Evolutionary conservation across 1,140 invertebrate species (phyloP).

Genomic region (Drosophila ogumai): DNA sequence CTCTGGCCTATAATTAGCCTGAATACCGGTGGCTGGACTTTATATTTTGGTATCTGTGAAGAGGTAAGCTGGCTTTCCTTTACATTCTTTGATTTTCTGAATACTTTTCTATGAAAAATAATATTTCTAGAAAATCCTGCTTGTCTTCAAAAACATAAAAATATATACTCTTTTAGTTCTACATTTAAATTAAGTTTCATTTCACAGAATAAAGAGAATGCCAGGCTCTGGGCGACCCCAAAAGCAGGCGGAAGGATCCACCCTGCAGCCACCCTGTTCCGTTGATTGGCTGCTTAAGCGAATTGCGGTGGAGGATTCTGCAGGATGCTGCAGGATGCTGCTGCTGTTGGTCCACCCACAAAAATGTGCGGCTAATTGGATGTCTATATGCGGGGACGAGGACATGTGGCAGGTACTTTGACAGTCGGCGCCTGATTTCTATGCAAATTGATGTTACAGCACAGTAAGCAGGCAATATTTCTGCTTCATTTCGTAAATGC

Average conservation of each 20-base stretch:
- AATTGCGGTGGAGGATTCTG: slow-evolving; percentile 41
- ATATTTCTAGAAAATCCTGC: no score
- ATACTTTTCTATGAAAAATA: no score
- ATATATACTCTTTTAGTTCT: neutral
- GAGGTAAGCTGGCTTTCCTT: no score
- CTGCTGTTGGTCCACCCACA: slow-evolving; percentile 41
- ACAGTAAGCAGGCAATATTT: slow-evolving; percentile 81
- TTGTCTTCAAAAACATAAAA: neutral
- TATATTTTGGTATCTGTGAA: neutral
- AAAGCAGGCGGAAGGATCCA: neutral
- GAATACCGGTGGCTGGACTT: neutral
- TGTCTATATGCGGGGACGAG: slow-evolving; percentile 50
- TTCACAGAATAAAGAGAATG: neutral
- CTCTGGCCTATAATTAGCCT: slow-evolving; percentile 14
- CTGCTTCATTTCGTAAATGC: slow-evolving; percentile 79
- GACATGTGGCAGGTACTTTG: slow-evolving; percentile 51
- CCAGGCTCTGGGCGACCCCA: neutral
- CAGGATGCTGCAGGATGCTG: neutral
- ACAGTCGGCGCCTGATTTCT: slow-evolving; percentile 71
- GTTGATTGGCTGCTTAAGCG: slow-evolving; percentile 65
- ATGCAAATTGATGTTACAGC: slow-evolving; percentile 81
- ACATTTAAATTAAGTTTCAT: neutral
- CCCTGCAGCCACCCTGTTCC: slow-evolving; percentile 23
- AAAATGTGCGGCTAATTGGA: slow-evolving; percentile 73
- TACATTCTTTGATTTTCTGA: no score